Conservation (phyloP, 2,113 vertebrate genomes). For the Dipodomys ordii region DNA sequence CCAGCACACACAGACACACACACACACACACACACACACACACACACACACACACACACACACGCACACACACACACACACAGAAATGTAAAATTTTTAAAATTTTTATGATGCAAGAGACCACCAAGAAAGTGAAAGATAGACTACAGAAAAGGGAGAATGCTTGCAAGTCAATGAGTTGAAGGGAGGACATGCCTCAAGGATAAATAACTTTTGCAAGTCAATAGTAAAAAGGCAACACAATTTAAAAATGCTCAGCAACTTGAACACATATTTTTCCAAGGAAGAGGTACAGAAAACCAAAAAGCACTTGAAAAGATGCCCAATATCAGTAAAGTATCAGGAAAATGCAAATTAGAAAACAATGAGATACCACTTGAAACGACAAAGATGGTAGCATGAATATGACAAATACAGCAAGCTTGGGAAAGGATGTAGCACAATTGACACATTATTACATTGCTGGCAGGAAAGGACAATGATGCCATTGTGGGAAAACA, state of each 20-base stretch:
- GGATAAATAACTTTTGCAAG: background rate
- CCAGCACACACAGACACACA: no score
- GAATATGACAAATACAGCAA: background rate
- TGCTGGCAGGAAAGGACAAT: background rate
- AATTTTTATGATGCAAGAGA: background rate
- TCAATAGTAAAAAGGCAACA: background rate
- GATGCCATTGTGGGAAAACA: background rate
- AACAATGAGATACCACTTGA: background rate
- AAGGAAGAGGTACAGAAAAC: background rate
- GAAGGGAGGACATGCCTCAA: background rate
- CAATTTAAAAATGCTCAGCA: background rate
- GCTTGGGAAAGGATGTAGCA: background rate
- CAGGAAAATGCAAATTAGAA: background rate
- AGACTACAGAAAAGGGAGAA: background rate
- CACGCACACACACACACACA: no score
- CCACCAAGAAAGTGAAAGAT: constrained; percentile 19
- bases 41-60: no score
- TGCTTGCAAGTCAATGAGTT: background rate
- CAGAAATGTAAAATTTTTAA: no score
- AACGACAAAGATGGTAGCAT: background rate
- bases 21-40: no score
- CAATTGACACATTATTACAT: background rate
- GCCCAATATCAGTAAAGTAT: background rate
- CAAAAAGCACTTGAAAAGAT: background rate
- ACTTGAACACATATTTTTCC: background rate